A percentile compares a stretch with the other conserved stretches of the same genome.
phyloP scores from a whole-genome alignment of 2,113 vertebrate species.

The Pantherophis guttatus region DNA sequence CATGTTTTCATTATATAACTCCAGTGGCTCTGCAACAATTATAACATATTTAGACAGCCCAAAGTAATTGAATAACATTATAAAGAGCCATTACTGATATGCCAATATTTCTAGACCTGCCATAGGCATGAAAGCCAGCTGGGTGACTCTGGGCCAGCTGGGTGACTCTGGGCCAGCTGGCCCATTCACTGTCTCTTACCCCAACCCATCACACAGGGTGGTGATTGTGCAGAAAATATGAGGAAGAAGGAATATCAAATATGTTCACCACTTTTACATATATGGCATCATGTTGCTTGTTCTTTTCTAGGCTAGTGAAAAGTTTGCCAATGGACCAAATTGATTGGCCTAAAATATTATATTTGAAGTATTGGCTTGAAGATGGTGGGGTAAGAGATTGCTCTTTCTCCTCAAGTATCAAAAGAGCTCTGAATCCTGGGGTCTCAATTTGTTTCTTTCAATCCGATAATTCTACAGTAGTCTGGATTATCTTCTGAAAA shows the following conservation, averaged over 20 bases:
- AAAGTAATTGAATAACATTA: background rate
- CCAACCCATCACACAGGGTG: background rate
- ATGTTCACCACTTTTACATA: background rate
- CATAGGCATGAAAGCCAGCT: background rate
- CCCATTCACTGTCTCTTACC: background rate
- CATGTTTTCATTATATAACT: background rate
- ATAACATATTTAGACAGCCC: background rate
- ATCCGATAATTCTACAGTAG: background rate
- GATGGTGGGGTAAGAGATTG: background rate
- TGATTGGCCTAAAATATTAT: background rate
- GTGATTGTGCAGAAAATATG: background rate
- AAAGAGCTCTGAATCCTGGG: background rate
- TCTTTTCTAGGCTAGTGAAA: background rate
- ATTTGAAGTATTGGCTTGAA: background rate
- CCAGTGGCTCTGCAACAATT: background rate
- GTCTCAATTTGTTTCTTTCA: background rate
- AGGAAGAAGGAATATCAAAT: background rate
- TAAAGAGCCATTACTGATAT: background rate
- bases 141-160: background rate
- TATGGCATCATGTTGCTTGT: background rate
- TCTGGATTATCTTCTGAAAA: background rate
- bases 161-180: too few species aligned
- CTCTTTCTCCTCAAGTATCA: background rate
- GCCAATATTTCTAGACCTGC: background rate
- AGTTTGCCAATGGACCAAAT: background rate